Percentiles rank a stretch among this genome's conserved stretches.
Conservation (phyloP, 2,888 invertebrate genomes). For the Unio delphinus region DNA sequence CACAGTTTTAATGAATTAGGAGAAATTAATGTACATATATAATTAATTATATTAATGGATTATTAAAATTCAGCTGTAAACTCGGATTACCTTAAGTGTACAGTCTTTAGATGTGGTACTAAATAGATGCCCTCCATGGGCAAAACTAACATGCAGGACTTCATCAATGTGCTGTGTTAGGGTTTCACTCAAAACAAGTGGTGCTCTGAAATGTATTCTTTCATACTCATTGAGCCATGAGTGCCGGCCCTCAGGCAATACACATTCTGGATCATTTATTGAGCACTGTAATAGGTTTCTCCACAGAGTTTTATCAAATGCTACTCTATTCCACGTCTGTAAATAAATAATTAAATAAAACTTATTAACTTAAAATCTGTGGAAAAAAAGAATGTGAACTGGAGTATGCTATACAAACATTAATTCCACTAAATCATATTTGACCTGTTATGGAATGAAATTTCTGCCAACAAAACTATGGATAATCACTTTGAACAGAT, state of each 20-base stretch:
- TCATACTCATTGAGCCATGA: slow-evolving; percentile 49
- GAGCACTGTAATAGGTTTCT: slow-evolving; percentile 26
- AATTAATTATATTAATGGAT: no score
- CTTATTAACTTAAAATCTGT: no score
- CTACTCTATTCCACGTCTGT: slow-evolving; percentile 44
- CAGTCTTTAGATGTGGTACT: slow-evolving; percentile 90
- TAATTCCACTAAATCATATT: no score
- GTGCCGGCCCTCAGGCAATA: slow-evolving; percentile 17
- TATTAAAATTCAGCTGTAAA: no score
- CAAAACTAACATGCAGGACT: slow-evolving; percentile 87
- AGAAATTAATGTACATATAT: no score
- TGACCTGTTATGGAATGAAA: no score
- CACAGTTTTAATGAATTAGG: no score
- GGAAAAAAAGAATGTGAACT: no score
- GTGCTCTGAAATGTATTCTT: slow-evolving; percentile 39
- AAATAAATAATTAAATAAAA: neutral
- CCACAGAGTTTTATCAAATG: slow-evolving; percentile 52
- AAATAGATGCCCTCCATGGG: slow-evolving; percentile 86
- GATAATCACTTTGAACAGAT: no score
- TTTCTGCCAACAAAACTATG: no score
- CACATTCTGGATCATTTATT: slow-evolving; percentile 13
- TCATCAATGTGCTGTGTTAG: slow-evolving; percentile 82
- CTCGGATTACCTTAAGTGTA: slow-evolving; percentile 78
- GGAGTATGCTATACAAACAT: no score
- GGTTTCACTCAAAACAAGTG: slow-evolving; percentile 52